Percentiles rank a stretch among this genome's conserved stretches.
These are phyloP conservation scores for Philopedon plagiatum DNA, from an alignment of 2,888 invertebrate species.

Conservation along the genomic window DNA sequence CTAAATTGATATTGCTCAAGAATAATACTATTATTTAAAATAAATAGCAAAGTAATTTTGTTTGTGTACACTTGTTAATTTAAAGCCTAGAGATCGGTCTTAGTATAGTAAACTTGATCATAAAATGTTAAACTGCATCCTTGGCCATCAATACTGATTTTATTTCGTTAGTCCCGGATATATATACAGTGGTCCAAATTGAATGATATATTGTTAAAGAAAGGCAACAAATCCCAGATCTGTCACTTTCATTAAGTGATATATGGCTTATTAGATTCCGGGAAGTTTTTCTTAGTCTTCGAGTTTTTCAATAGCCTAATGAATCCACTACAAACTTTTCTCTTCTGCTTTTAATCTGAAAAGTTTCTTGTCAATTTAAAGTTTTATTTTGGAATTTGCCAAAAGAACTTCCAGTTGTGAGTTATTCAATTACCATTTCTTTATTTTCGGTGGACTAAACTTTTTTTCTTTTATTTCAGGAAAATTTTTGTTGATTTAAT, in stretches of 20 bases:
- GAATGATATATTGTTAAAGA: constrained; percentile 24
- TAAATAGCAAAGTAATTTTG: too few relatives aligned
- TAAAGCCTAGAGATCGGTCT: too few relatives aligned
- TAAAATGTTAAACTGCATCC: constrained; percentile 5
- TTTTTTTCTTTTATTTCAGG: too few relatives aligned
- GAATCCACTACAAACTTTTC: constrained; percentile 9
- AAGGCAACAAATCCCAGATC: constrained; percentile 13
- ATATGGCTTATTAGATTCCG: constrained; percentile 33
- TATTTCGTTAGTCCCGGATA: not conserved
- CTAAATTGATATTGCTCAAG: too few relatives aligned
- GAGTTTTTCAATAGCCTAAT: constrained; percentile 12
- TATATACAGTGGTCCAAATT: constrained; percentile 13
- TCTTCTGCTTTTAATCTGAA: not conserved
- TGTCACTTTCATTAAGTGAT: constrained; percentile 36
- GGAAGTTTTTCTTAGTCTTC: constrained; percentile 7
- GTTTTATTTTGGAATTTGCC: constrained; percentile 9
- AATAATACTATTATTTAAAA: too few relatives aligned
- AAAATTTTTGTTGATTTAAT: too few relatives aligned
- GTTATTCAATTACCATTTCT: not conserved
- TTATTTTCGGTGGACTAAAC: not conserved
- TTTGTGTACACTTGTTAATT: too few relatives aligned
- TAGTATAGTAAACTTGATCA: too few relatives aligned
- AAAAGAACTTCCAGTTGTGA: not conserved
- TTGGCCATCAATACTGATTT: constrained; percentile 29
- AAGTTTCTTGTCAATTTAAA: constrained; percentile 10